Base-by-base conservation (phyloP, 2,797 vertebrate species). In the Orientallactaga sibirica region DNA sequence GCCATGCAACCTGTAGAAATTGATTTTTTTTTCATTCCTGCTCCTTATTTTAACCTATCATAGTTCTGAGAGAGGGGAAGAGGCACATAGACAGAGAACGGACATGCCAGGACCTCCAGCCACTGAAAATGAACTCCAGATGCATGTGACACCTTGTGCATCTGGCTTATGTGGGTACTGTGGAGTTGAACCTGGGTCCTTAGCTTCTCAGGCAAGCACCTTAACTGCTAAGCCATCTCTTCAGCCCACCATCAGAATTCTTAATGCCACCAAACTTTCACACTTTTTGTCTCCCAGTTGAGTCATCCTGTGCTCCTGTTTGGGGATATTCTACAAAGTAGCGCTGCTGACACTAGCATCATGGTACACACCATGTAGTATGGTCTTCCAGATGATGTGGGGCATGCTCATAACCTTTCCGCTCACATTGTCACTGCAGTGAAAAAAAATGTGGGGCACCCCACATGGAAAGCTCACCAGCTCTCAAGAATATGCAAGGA, bases 271-370 rank as follows among this genome's bases (percentile, higher is more conserved):
- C n/a, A 55, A 86, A 19, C 2, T 29, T 71, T 64, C 80, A 67
- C 5, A 84, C 55, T 64, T 33, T 86, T 48, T 27, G 94, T 85
- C 79, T 83, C 67, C 77, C n/a, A 29, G 76, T 52, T 64, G 61
- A 55, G 2, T 41, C 66, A 66, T 24, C 11, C 25, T 93, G 75
- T 85, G 19, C 61, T 70, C 67, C 58, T 79, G 19, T 41, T 14
- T 84, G 52, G 93, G 52, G 66, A 88, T 80, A 73, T 37, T 75
- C 66, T 75, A 74, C 25, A 77, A 80, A 74, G 64, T 41, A 88
- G 83, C 33, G 52, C 41, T 75, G 62, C 27, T 76, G 84, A 86
- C 58, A 67, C 80, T 71, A 90, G 74, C 2, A 1, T 33, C 64
- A 78, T 3, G 71, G 68, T 75, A 86, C 90, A 92, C 20, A 70